Conservation (phyloP, 2,113 vertebrate species). For the Anoura caudifer region DNA sequence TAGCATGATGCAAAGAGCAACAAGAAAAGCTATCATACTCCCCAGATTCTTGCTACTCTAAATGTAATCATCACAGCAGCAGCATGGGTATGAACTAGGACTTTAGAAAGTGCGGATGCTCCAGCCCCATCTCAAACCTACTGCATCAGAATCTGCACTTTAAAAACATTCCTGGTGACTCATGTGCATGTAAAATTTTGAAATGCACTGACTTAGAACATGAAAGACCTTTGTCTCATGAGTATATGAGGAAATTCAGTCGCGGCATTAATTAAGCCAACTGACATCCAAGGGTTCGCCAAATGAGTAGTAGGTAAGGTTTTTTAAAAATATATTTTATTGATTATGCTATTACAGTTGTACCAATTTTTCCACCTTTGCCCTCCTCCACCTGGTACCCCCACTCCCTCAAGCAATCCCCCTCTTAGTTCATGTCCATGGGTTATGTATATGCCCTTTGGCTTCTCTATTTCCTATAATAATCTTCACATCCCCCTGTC, state of each 20-base stretch:
- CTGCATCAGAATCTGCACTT: background rate
- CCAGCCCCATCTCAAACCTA: too few relatives aligned
- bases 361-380: too few relatives aligned
- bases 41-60: background rate
- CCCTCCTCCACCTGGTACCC: too few relatives aligned
- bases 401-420: too few relatives aligned
- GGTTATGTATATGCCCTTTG: too few relatives aligned
- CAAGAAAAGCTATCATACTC: background rate
- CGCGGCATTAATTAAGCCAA: background rate
- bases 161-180: background rate
- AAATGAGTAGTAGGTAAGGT: background rate
- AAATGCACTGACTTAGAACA: background rate
- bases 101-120: background rate
- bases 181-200: rapidly evolving
- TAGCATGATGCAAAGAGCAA: too few relatives aligned
- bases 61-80: background rate
- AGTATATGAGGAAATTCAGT: rapidly evolving
- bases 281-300: background rate
- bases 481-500: too few relatives aligned
- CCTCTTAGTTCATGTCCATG: too few relatives aligned
- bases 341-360: too few relatives aligned
- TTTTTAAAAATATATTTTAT: too few relatives aligned
- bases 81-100: background rate
- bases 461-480: too few relatives aligned
- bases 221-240: background rate